Evolutionary conservation across 2,113 vertebrate genomes (phyloP).

Genomic region (Vidua macroura): DNA sequence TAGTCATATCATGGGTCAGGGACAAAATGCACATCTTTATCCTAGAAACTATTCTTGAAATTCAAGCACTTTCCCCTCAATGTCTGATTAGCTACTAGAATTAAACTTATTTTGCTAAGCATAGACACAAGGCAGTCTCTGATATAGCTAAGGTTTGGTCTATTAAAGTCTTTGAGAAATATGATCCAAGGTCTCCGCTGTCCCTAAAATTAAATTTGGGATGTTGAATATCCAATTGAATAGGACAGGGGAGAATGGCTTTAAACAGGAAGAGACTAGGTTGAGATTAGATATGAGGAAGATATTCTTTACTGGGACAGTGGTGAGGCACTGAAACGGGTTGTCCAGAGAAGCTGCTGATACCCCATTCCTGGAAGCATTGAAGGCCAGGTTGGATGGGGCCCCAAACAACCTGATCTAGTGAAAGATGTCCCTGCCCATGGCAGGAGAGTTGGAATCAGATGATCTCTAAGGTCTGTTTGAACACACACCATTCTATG

Average conservation of each 20-base stretch:
- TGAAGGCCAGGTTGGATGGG: neutral
- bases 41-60: neutral
- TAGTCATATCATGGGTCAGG: neutral
- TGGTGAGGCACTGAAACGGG: neutral
- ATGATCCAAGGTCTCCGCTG: neutral
- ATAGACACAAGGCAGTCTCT: neutral
- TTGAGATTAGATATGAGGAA: neutral
- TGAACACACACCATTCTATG: neutral
- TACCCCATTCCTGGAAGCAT: neutral
- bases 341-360: neutral
- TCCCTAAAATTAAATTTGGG: neutral
- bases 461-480: neutral
- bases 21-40: neutral
- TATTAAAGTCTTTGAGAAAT: neutral
- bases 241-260: neutral
- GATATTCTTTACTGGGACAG: neutral
- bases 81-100: neutral
- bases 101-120: neutral
- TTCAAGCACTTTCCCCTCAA: neutral
- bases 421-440: neutral
- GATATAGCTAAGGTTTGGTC: neutral
- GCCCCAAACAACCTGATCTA: neutral
- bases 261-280: neutral
- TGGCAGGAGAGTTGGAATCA: neutral
- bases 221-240: neutral